Evolutionary conservation across 1,140 invertebrate species (phyloP), one percentile per base, ranked within the genome.

Genomic region (Heterodera carotae): DNA sequence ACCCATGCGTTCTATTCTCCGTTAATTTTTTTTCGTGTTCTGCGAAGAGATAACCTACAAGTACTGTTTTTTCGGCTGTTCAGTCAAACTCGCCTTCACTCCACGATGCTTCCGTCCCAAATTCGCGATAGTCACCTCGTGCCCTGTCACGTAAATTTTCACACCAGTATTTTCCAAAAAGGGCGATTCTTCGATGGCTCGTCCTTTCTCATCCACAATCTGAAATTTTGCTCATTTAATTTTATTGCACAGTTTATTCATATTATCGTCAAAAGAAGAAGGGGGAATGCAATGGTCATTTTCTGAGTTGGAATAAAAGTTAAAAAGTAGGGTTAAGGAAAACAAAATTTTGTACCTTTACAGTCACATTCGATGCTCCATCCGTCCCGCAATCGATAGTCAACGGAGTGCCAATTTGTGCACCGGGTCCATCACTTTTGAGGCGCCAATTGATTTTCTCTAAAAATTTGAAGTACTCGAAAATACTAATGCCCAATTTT

Each of bases 351-450:
- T n/a, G 56, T 48, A 22, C 48, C 31, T 43, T 69, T 33, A 80
- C 60, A n/a, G 15, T 53, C 33, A 70, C 80, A 34, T 48, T 43
- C 60, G 81, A 71, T 36, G 69, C 64, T 29, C 81, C 81, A 59
- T 71, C 43, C 18, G 80, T 77, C 25, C 80, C 80, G 66, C 80
- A 81, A 56, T 81, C 81, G 56, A 81, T 77, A 33, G 80, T 81
- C 48, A 81, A 62, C 25, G 80, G 59, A 29, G 80, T 64, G 31
- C 81, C 68, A 29, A 83, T 18, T 31, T 29, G 68, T n/a, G 10
- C 81, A 34, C 81, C 77, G 22, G 78, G 48, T 33, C 25, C n/a
- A 56, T 83, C 60, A 27, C 29, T 59, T 18, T 75, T 68, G 69
- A 53, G 64, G 60, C 82, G 76, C 81, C 81, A 82, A 56, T 78